Percentiles rank a stretch among this genome's conserved stretches.
phyloP scores from a whole-genome alignment of 2,888 invertebrate species.

The Lepidochrysops patricia region DNA sequence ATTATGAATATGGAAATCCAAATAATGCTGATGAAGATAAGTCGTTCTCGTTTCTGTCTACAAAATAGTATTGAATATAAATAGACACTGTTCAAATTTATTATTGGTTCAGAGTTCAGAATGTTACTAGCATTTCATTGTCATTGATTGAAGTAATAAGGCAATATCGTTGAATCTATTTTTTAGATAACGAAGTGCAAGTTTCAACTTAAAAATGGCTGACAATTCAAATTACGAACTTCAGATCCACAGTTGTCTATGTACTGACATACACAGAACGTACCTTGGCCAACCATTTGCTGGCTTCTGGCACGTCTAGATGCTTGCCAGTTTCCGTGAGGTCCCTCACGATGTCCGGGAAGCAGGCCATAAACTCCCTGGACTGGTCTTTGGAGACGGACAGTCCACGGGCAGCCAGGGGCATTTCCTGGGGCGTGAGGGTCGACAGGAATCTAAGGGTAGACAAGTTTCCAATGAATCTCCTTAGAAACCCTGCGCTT shows the following conservation, averaged over 20 bases:
- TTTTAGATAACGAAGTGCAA: no score
- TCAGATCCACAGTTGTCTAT: slow-evolving; percentile 31
- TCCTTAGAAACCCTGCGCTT: slow-evolving; percentile 14
- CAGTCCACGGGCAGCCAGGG: slow-evolving; percentile 75
- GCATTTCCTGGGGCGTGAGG: slow-evolving; percentile 75
- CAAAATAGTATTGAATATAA: no score
- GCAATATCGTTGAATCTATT: no score
- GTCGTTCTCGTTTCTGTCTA: no score
- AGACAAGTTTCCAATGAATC: slow-evolving; percentile 27
- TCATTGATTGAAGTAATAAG: no score
- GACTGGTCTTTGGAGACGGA: slow-evolving; percentile 86
- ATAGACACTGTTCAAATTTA: no score
- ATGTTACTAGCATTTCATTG: no score
- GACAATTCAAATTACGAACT: background rate
- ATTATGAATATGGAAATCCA: no score
- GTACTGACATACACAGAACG: slow-evolving; percentile 45
- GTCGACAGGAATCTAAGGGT: slow-evolving; percentile 74
- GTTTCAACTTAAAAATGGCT: background rate
- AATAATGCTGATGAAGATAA: no score
- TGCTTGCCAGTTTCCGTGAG: slow-evolving; percentile 84
- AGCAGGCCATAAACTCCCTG: slow-evolving; percentile 90
- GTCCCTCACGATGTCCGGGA: slow-evolving; percentile 90
- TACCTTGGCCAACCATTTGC: slow-evolving; percentile 87
- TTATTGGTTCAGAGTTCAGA: no score
- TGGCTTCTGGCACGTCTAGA: slow-evolving; percentile 84